phyloP scores from a whole-genome alignment of 2,797 vertebrate genomes.

The Hylomyscus alleni region DNA sequence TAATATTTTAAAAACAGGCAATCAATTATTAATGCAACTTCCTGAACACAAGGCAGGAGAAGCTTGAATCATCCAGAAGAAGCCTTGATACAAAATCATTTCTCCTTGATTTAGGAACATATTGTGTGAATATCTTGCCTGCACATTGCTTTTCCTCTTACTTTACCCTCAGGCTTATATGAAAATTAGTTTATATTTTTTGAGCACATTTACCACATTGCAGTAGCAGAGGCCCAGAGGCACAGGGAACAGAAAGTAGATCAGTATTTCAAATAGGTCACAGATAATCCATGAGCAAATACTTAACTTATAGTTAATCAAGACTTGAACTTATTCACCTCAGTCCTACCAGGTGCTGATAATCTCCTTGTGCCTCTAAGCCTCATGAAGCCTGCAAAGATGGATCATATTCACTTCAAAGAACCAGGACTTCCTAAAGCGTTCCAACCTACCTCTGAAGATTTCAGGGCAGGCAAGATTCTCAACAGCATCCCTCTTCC shows the following conservation, averaged over 20 bases:
- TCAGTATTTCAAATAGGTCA: slow-evolving; percentile 77
- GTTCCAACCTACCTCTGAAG: background rate
- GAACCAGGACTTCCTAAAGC: background rate
- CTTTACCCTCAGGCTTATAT: slow-evolving; percentile 37
- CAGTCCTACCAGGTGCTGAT: background rate
- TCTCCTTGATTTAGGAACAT: slow-evolving; percentile 33
- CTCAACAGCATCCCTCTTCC: background rate
- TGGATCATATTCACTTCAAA: background rate
- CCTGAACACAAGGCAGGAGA: background rate
- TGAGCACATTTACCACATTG: slow-evolving; percentile 60
- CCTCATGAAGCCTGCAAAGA: background rate
- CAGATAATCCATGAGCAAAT: slow-evolving; percentile 74
- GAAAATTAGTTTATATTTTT: slow-evolving; percentile 78
- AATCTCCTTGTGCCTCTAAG: slow-evolving; percentile 33
- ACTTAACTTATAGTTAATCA: slow-evolving; percentile 63
- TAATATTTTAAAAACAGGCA: background rate
- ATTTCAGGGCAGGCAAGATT: background rate
- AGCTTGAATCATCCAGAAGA: slow-evolving; percentile 33
- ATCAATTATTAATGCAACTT: slow-evolving; percentile 49
- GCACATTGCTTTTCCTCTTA: slow-evolving; percentile 51
- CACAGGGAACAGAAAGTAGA: slow-evolving; percentile 32
- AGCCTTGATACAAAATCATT: slow-evolving; percentile 26
- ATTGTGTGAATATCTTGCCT: slow-evolving; percentile 44
- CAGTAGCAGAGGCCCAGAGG: slow-evolving; percentile 50
- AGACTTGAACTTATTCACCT: slow-evolving; percentile 57